Conservation (phyloP, 2,113 vertebrate species). For the Dissostichus mawsoni region DNA sequence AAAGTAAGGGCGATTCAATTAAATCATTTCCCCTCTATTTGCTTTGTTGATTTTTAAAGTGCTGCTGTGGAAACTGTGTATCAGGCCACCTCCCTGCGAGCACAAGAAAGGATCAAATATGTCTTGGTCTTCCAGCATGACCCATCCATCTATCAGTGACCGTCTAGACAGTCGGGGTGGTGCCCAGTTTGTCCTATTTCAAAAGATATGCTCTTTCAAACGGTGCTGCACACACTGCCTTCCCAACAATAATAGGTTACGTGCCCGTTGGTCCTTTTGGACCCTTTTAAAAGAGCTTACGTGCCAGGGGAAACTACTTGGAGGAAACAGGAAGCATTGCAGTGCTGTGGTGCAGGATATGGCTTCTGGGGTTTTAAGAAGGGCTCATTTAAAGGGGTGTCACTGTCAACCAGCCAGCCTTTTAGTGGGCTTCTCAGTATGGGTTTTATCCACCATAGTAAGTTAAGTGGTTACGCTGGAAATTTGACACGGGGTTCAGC, state of each 20-base stretch:
- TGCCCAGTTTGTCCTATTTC: slow-evolving; percentile 32
- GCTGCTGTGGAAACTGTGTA: slow-evolving; percentile 36
- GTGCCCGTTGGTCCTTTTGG: slow-evolving; percentile 49
- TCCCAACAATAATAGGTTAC: slow-evolving; percentile 67
- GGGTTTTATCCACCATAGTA: slow-evolving; percentile 73
- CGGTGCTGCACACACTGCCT: slow-evolving; percentile 13
- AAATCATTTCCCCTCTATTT: slow-evolving; percentile 40
- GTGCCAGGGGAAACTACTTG: slow-evolving; percentile 55
- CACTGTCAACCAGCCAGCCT: slow-evolving; percentile 74
- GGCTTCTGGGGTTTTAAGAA: slow-evolving; percentile 82
- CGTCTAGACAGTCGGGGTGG: slow-evolving; percentile 53
- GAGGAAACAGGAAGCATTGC: slow-evolving; percentile 71
- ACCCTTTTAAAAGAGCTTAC: slow-evolving; percentile 64
- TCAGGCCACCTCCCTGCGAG: slow-evolving; percentile 14
- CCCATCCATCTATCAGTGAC: slow-evolving; percentile 33
- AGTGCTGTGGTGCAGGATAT: slow-evolving; percentile 81
- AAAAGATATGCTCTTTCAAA: slow-evolving; percentile 57
- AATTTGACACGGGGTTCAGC: slow-evolving; percentile 74
- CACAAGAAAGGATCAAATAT: slow-evolving; percentile 45
- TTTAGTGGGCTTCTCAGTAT: slow-evolving; percentile 72
- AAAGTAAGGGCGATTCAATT: slow-evolving; percentile 84
- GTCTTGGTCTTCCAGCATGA: slow-evolving; percentile 19
- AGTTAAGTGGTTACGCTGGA: slow-evolving; percentile 75
- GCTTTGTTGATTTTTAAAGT: slow-evolving; percentile 33
- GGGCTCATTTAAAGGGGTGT: slow-evolving; percentile 84